phyloP scores from a whole-genome alignment of 2,888 invertebrate genomes.

The Atethmia centrago region DNA sequence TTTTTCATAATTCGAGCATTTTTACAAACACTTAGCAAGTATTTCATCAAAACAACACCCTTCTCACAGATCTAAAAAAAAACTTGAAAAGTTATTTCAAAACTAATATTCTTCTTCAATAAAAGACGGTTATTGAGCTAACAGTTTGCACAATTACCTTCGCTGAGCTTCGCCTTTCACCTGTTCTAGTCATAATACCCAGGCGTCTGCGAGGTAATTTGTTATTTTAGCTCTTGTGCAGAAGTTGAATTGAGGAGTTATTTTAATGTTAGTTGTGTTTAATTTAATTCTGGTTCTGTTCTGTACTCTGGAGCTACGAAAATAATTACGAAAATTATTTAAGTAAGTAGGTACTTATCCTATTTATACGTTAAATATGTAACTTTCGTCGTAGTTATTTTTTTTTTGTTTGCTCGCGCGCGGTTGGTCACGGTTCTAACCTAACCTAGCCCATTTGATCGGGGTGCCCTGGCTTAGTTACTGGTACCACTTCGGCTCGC shows the following conservation, averaged over 20 bases:
- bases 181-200: slow-evolving; percentile 80
- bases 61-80: slow-evolving; percentile 3
- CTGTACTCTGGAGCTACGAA: background rate
- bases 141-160: slow-evolving; percentile 62
- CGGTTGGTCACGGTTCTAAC: too few species aligned
- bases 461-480: too few species aligned
- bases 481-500: too few species aligned
- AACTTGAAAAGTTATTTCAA: slow-evolving; percentile 21
- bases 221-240: slow-evolving; percentile 68
- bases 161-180: slow-evolving; percentile 65
- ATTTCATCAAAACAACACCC: background rate
- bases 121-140: slow-evolving; percentile 59
- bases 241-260: slow-evolving; percentile 44
- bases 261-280: slow-evolving; percentile 49
- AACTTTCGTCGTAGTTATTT: too few species aligned
- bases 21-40: background rate
- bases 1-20: too few species aligned
- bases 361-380: background rate
- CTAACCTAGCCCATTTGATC: too few species aligned
- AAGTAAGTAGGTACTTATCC: background rate
- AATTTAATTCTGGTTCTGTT: slow-evolving; percentile 38
- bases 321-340: background rate
- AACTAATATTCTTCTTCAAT: slow-evolving; percentile 59
- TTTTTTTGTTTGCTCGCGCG: too few species aligned
- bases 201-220: slow-evolving; percentile 72